Percentiles rank a stretch among this genome's conserved stretches.
These are phyloP conservation scores for Leptopilina clavipes DNA, from an alignment of 1,140 invertebrate species.

Conservation along the genomic window DNA sequence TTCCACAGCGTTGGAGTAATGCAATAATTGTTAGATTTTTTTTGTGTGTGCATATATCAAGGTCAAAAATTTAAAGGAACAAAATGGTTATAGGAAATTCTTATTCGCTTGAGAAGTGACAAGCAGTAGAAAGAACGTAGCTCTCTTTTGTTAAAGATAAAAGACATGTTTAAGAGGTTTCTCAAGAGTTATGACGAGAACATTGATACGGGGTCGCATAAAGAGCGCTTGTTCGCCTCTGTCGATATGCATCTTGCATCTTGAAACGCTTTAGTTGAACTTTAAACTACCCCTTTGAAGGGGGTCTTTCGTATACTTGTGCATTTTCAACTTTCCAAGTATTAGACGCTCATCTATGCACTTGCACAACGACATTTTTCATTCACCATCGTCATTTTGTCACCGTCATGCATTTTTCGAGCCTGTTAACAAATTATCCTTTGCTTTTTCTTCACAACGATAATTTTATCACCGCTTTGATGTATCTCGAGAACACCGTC, in stretches of 20 bases:
- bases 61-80: background rate
- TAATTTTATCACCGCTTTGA: slow-evolving; percentile 10
- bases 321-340: slow-evolving; percentile 2
- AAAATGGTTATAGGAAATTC: background rate
- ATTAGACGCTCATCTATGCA: background rate
- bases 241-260: slow-evolving; percentile 27
- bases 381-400: background rate
- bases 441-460: slow-evolving; percentile 14
- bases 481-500: background rate
- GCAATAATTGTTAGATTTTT: background rate
- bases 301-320: background rate
- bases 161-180: slow-evolving; percentile 3
- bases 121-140: background rate
- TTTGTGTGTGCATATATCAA: no score
- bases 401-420: background rate
- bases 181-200: slow-evolving; percentile 4
- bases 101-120: background rate
- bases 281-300: slow-evolving; percentile 23
- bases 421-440: slow-evolving; percentile 8
- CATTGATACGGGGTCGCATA: slow-evolving; percentile 24
- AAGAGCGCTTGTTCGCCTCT: slow-evolving; percentile 6
- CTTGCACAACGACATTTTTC: background rate
- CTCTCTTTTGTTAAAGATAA: slow-evolving; percentile 31
- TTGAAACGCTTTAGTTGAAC: slow-evolving; percentile 5
- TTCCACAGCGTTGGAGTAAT: no score